phyloP scores from a whole-genome alignment of 1,140 invertebrate species.

The Apis dorsata region DNA sequence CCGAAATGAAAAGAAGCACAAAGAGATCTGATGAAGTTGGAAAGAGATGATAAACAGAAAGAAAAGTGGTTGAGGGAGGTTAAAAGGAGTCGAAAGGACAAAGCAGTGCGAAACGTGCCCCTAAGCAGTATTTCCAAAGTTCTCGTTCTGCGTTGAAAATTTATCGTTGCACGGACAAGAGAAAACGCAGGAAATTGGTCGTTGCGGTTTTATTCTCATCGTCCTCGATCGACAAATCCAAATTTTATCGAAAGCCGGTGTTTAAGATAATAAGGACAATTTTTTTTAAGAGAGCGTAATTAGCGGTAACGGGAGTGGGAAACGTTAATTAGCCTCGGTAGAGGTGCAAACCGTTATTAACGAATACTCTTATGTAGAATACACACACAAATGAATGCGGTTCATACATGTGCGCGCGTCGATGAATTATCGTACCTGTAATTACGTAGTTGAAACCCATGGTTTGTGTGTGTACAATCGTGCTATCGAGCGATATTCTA shows the following conservation, averaged over 20 bases:
- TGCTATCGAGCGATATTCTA: slow-evolving; percentile 42
- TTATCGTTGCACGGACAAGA: slow-evolving; percentile 36
- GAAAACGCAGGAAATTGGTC: not conserved
- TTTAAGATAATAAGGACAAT: slow-evolving; percentile 57
- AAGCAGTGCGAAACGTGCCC: slow-evolving; percentile 67
- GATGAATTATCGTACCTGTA: slow-evolving; percentile 58
- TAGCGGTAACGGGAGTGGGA: slow-evolving; percentile 41
- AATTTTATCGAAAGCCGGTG: slow-evolving; percentile 53
- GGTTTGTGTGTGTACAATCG: slow-evolving; percentile 32
- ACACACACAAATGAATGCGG: not conserved
- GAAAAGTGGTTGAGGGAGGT: slow-evolving; percentile 48
- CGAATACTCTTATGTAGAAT: slow-evolving; percentile 8
- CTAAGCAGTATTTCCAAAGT: slow-evolving; percentile 46
- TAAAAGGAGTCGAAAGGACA: slow-evolving; percentile 61
- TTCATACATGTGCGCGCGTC: slow-evolving; percentile 6
- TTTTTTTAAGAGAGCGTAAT: slow-evolving; percentile 45
- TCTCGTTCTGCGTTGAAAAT: slow-evolving; percentile 53
- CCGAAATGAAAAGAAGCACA: slow-evolving; percentile 20
- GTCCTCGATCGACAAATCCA: slow-evolving; percentile 41
- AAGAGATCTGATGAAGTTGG: slow-evolving; percentile 19
- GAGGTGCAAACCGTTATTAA: slow-evolving; percentile 62
- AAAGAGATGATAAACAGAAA: slow-evolving; percentile 30
- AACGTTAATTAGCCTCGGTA: slow-evolving; percentile 59
- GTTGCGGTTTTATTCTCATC: not conserved
- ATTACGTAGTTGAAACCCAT: slow-evolving; percentile 55